These are phyloP conservation scores for Pampusana beccarii DNA, from an alignment of 2,113 vertebrate genomes.

Conservation along the genomic window DNA sequence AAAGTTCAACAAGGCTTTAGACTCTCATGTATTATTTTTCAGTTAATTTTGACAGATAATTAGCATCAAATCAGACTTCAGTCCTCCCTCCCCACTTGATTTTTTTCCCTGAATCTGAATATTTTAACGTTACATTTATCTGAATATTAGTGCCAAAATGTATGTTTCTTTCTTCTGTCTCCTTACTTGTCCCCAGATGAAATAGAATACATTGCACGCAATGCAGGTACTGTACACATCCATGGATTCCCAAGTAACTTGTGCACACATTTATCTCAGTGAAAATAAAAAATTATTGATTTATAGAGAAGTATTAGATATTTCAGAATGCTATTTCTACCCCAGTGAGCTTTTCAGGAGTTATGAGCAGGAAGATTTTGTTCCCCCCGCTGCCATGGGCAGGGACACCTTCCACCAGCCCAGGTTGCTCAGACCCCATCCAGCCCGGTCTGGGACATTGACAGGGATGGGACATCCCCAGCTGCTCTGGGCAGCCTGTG, in stretches of 20 bases:
- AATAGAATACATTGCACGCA: background rate
- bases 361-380: background rate
- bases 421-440: too few species aligned
- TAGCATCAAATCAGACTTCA: background rate
- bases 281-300: background rate
- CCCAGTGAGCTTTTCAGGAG: background rate
- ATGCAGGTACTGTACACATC: background rate
- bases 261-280: background rate
- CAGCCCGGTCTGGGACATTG: too few species aligned
- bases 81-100: background rate
- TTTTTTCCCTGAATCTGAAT: background rate
- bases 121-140: background rate
- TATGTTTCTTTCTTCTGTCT: background rate
- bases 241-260: background rate
- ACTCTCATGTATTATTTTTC: background rate
- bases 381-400: too few species aligned
- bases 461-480: too few species aligned
- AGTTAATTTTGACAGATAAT: background rate
- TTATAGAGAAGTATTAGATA: background rate
- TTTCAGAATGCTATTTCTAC: background rate
- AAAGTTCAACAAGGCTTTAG: background rate
- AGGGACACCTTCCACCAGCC: too few species aligned
- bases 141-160: background rate
- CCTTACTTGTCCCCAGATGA: background rate
- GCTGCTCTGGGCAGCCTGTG: too few species aligned